Conservation (phyloP, 2,888 invertebrate genomes). For the Cantharis flavilabris region DNA sequence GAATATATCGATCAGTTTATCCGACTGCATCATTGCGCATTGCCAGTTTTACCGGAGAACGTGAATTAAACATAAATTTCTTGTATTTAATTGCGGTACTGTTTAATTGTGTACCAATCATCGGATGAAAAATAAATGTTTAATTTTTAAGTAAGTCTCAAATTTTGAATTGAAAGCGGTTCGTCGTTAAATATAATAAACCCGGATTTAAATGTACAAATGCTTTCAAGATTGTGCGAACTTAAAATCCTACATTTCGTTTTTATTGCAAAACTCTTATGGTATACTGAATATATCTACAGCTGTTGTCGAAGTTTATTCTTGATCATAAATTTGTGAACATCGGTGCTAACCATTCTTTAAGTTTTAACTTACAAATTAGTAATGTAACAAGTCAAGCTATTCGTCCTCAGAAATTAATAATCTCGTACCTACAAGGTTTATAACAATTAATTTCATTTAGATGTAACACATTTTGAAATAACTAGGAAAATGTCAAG, state of each 20-base stretch:
- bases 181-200: not conserved
- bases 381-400: not conserved
- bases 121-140: no score
- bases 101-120: no score
- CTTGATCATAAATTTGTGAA: not conserved
- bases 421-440: not conserved
- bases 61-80: not conserved
- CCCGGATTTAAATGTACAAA: not conserved
- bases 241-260: not conserved
- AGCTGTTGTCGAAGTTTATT: not conserved
- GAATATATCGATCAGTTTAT: not conserved
- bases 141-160: not conserved
- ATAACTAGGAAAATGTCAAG: constrained; percentile 11
- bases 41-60: not conserved
- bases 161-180: not conserved
- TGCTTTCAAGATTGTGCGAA: not conserved
- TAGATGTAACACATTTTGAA: not conserved
- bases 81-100: not conserved
- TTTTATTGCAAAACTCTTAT: not conserved
- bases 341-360: not conserved
- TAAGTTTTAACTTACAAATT: not conserved
- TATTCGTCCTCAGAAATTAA: not conserved
- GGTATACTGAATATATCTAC: not conserved
- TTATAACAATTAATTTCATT: not conserved
- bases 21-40: not conserved